Evolutionary conservation across 2,888 invertebrate species (phyloP), one percentile per base, ranked within the genome.

Genomic region (Drosophila nigricruria): DNA sequence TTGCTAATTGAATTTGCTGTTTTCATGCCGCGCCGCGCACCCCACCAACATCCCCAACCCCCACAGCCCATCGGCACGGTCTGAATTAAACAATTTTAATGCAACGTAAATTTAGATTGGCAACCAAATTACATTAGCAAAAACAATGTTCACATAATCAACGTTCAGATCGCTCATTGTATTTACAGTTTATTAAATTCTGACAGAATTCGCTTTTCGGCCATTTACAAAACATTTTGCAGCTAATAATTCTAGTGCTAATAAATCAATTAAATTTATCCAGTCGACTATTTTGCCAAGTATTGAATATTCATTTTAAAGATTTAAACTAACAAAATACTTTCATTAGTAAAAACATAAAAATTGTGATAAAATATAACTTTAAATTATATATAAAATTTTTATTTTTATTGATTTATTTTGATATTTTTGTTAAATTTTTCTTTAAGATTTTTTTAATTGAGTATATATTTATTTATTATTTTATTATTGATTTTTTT

Each of bases 1-100:
- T 84, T 78, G 82, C 88, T 82, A 88, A 88, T 88, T 82, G 69
- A 79, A 77, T 81, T 80, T 82, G 70, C 61, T 82, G 54, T 66
- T 69, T 67, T 56, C 40, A 56, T 65, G 53, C 47, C 14, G 8
- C 23, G 10, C 42, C 3, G 47, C n/a, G n/a, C n/a, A n/a, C n/a
- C 25, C 36, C 25, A 2, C 12, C 20, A 2, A 18, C 36, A 6
- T n/a, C 30, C n/a, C 16, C 16, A 14, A 30, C 9, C 4, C 5
- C 1, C 25, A 12, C n/a, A 25, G 2, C 5, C 6, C 8, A n/a
- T 5, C 25, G n/a, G 12, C 23, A n/a, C 38, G 16, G 25, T 23
- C 53, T 40, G 61, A 70, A 75, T 75, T 68, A 50, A 72, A 79
- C 67, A 67, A 76, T 75, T 72, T 81, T 72, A 75, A 81, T 81